A percentile compares a stretch with the other conserved stretches of the same genome.
These are phyloP conservation scores for Cosmia pyralina DNA, from an alignment of 2,888 invertebrate genomes.

Conservation along the genomic window DNA sequence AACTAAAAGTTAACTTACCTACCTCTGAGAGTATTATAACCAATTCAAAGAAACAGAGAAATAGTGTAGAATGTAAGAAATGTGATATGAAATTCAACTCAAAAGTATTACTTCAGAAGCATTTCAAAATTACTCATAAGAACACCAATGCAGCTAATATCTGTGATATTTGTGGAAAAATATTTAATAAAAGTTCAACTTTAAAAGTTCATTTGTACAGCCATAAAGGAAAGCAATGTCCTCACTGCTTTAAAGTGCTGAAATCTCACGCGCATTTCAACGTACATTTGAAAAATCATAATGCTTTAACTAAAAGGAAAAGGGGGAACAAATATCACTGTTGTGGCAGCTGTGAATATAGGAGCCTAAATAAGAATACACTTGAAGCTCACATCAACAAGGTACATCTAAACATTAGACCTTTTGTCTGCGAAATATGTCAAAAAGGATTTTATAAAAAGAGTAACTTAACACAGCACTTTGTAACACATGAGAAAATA, in stretches of 20 bases:
- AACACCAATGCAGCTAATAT: slow-evolving; percentile 62
- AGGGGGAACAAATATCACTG: slow-evolving; percentile 59
- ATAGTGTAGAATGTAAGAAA: slow-evolving; percentile 24
- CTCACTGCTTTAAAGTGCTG: slow-evolving; percentile 72
- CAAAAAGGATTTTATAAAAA: slow-evolving; percentile 78
- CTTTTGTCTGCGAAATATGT: slow-evolving; percentile 74
- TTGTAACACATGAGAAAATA: slow-evolving; percentile 67
- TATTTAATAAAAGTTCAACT: slow-evolving; percentile 60
- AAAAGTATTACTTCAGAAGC: slow-evolving; percentile 53
- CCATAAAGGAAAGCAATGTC: slow-evolving; percentile 71
- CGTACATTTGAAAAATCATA: slow-evolving; percentile 70
- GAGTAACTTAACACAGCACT: slow-evolving; percentile 76
- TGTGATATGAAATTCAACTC: slow-evolving; percentile 62
- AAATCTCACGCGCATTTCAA: slow-evolving; percentile 73
- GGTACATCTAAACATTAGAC: slow-evolving; percentile 72
- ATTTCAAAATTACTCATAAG: slow-evolving; percentile 57
- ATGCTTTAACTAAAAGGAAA: slow-evolving; percentile 56
- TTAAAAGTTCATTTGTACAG: slow-evolving; percentile 69
- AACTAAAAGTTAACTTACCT: slow-evolving; percentile 45
- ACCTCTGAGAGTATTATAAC: slow-evolving; percentile 35
- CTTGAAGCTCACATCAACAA: slow-evolving; percentile 79
- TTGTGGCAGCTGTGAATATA: slow-evolving; percentile 74
- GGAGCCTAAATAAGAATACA: slow-evolving; percentile 71
- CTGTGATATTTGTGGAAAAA: slow-evolving; percentile 73
- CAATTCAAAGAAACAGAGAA: slow-evolving; percentile 10